phyloP scores from a whole-genome alignment of 2,113 vertebrate species.

The Pogonocichla stellata region DNA sequence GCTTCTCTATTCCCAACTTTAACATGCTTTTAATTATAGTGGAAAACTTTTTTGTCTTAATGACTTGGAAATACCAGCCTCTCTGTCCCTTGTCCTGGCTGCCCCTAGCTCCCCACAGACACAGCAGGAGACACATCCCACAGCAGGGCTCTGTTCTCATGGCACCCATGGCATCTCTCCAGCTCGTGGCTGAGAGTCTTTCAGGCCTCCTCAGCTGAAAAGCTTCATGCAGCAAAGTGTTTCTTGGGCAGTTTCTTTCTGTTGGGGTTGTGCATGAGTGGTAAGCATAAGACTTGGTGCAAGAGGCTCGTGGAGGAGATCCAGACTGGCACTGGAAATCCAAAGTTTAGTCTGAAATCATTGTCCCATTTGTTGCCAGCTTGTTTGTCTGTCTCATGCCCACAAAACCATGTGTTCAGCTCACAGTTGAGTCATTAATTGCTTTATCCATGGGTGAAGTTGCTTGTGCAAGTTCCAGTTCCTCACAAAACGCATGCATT shows the following conservation, averaged over 20 bases:
- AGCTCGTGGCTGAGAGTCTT: background rate
- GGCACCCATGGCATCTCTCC: background rate
- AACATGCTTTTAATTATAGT: accelerated
- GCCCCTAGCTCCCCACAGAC: background rate
- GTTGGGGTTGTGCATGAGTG: background rate
- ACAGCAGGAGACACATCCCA: background rate
- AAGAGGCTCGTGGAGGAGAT: background rate
- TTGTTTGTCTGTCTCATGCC: background rate
- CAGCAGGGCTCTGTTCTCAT: background rate
- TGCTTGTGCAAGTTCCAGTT: background rate
- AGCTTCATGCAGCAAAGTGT: background rate
- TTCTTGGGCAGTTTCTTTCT: background rate
- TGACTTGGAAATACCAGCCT: background rate
- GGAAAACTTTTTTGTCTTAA: background rate
- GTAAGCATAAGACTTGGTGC: background rate
- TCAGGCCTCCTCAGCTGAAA: background rate
- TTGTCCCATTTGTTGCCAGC: background rate
- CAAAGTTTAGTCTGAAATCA: background rate
- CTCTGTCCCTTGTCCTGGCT: background rate
- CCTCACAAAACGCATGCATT: background rate
- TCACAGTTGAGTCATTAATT: background rate
- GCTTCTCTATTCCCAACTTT: background rate
- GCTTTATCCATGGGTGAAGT: background rate
- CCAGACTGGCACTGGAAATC: background rate
- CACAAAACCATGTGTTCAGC: background rate